These are phyloP conservation scores for Selenia dentaria DNA, from an alignment of 2,888 invertebrate species.

Conservation along the genomic window DNA sequence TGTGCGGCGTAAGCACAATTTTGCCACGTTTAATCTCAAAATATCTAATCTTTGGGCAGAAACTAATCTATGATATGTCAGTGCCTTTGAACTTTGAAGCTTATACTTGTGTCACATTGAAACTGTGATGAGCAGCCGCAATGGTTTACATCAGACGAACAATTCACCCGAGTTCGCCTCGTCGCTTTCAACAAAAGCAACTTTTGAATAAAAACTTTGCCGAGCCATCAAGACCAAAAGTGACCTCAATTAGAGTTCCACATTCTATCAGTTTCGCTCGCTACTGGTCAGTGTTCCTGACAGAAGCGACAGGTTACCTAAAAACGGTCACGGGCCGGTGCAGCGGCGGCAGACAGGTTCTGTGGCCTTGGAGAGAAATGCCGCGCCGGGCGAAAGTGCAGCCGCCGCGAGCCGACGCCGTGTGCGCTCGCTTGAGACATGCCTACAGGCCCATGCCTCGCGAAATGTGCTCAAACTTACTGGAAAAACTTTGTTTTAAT, in stretches of 20 bases:
- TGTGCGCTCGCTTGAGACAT: slow-evolving; percentile 24
- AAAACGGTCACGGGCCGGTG: slow-evolving; percentile 28
- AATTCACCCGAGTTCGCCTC: no score
- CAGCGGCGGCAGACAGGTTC: slow-evolving; percentile 39
- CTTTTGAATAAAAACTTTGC: no score
- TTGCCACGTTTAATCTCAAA: no score
- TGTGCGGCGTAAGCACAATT: no score
- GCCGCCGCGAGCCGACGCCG: slow-evolving; percentile 16
- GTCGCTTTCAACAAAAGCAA: no score
- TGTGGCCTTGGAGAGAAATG: slow-evolving; percentile 57
- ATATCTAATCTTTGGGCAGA: no score
- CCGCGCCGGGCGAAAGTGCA: slow-evolving; percentile 51
- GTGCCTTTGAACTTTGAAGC: no score
- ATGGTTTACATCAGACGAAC: no score
- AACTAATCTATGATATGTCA: no score
- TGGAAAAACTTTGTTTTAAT: no score
- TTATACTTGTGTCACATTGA: no score
- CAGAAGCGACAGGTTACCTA: slow-evolving; percentile 33
- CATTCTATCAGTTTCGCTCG: slow-evolving; percentile 17
- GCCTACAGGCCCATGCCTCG: not conserved
- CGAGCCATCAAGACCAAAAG: slow-evolving; percentile 9
- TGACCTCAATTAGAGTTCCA: slow-evolving; percentile 4
- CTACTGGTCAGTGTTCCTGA: not conserved
- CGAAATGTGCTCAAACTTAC: not conserved
- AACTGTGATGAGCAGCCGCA: no score